Evolutionary conservation across 2,113 vertebrate species (phyloP).

Genomic region (Mirza zaza): DNA sequence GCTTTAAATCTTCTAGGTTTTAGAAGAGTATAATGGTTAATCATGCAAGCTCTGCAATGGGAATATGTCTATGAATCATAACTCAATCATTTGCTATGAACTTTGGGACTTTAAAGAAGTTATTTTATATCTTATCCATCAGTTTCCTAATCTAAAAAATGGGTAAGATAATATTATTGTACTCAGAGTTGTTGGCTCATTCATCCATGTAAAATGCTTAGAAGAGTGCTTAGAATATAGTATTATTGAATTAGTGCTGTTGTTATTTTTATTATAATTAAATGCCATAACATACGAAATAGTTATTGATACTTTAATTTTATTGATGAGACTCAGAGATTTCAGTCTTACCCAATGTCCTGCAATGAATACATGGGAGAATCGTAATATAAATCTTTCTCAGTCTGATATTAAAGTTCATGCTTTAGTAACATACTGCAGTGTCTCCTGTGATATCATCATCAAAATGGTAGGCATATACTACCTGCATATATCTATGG

Average conservation of each 20-base stretch:
- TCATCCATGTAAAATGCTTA: not conserved
- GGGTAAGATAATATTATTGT: not conserved
- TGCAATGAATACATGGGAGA: not conserved
- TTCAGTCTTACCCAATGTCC: not conserved
- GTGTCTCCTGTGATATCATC: not conserved
- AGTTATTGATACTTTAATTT: not conserved
- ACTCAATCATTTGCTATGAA: not conserved
- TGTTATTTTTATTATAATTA: not conserved
- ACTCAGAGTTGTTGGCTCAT: not conserved
- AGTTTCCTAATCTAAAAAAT: not conserved
- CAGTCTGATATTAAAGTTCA: not conserved
- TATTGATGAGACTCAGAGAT: not conserved
- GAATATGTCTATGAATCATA: not conserved
- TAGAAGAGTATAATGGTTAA: not conserved
- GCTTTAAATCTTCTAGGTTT: not conserved
- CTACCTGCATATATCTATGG: not conserved
- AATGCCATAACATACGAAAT: not conserved
- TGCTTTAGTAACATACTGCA: not conserved
- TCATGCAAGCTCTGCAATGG: fast-evolving
- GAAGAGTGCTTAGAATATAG: not conserved
- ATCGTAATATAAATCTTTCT: not conserved
- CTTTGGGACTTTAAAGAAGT: not conserved
- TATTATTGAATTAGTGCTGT: not conserved
- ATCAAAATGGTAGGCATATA: not conserved
- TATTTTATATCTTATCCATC: not conserved